These are phyloP conservation scores for Kuschelorhynchus macadamiae DNA, from an alignment of 2,888 invertebrate genomes.

Conservation along the genomic window DNA sequence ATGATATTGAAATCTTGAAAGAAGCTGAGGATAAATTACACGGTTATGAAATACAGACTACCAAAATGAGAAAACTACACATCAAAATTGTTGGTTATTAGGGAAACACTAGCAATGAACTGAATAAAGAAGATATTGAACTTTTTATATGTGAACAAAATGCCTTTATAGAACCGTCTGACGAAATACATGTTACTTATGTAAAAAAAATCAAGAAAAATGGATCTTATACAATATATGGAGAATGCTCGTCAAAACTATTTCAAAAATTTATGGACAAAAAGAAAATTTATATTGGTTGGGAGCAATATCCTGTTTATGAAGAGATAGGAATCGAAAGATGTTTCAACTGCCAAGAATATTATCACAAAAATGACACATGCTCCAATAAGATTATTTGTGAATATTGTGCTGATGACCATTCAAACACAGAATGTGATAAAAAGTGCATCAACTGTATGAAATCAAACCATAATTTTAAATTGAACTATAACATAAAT, in stretches of 20 bases:
- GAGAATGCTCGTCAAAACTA: neutral
- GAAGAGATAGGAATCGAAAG: neutral
- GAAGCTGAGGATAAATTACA: neutral
- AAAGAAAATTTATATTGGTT: constrained; percentile 1
- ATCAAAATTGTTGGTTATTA: too few relatives aligned
- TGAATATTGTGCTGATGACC: neutral
- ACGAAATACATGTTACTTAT: neutral
- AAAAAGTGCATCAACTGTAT: neutral
- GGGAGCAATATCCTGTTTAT: constrained; percentile 7
- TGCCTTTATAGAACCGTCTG: neutral
- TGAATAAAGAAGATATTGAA: neutral
- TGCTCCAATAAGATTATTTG: neutral
- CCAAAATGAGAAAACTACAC: neutral
- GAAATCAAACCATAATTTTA: neutral
- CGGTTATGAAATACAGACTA: neutral
- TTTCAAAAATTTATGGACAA: constrained; percentile 1
- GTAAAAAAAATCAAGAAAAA: constrained; percentile 2
- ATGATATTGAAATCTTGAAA: neutral
- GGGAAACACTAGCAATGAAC: too few relatives aligned
- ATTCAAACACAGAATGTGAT: neutral
- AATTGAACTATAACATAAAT: neutral
- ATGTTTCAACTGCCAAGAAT: constrained; percentile 1
- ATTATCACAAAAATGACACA: neutral
- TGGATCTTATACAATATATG: neutral
- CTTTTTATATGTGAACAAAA: neutral